A percentile compares a stretch with the other conserved stretches of the same genome.
Conservation (phyloP, 2,113 vertebrate genomes). For the Tachycineta bicolor region DNA sequence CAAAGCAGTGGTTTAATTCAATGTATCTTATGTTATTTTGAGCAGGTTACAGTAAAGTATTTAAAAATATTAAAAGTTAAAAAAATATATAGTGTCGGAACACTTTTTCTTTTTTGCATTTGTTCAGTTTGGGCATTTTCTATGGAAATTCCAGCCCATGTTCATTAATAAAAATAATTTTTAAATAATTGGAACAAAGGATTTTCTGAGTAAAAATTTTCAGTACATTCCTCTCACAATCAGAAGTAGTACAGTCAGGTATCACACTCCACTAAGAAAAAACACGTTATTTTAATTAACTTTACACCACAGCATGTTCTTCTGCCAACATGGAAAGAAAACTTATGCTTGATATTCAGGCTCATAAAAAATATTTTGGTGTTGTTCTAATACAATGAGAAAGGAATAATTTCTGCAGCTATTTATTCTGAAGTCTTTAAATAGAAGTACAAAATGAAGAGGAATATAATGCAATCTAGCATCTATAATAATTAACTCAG, state of each 20-base stretch:
- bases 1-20: neutral
- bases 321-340: neutral
- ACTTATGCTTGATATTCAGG: neutral
- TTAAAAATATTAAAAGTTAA: neutral
- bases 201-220: neutral
- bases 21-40: neutral
- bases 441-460: neutral
- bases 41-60: neutral
- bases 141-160: neutral
- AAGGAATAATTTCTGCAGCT: neutral
- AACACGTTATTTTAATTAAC: neutral
- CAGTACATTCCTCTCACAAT: neutral
- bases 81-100: neutral
- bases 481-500: neutral
- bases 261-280: neutral
- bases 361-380: neutral
- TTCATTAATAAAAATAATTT: neutral
- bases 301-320: neutral
- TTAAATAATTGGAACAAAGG: neutral
- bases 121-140: neutral
- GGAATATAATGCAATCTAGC: neutral
- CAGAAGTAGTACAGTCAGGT: neutral
- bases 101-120: neutral
- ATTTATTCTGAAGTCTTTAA: neutral
- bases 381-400: neutral